Conservation (phyloP, 2,888 invertebrate genomes). For the Rambutsinella grinnellia region DNA sequence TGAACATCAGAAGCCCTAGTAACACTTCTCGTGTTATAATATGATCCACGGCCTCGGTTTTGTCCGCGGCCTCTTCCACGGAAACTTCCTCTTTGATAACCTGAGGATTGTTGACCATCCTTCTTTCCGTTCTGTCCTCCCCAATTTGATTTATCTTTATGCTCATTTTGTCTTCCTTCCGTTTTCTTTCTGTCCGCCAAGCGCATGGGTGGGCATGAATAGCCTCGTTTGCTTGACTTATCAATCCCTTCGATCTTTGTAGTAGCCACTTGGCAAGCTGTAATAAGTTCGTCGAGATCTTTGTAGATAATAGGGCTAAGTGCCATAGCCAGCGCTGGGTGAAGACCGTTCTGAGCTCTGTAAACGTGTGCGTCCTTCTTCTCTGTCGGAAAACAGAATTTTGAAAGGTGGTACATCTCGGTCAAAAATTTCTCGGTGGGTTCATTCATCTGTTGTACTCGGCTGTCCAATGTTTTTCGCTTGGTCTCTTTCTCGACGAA, state of each 20-base stretch:
- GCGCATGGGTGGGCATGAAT: background rate
- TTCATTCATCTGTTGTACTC: background rate
- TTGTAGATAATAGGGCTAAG: background rate
- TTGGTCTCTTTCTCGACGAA: background rate
- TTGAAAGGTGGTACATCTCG: background rate
- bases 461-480: background rate
- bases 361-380: background rate
- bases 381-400: background rate
- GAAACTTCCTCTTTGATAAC: too few species aligned
- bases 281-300: background rate
- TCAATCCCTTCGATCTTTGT: background rate
- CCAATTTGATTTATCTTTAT: too few species aligned
- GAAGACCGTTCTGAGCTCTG: background rate
- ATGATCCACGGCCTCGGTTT: too few species aligned
- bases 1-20: too few species aligned
- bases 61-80: too few species aligned
- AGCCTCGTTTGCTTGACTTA: background rate
- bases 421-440: background rate
- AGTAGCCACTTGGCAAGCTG: background rate
- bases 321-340: background rate
- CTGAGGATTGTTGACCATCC: too few species aligned
- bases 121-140: too few species aligned
- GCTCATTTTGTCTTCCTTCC: too few species aligned
- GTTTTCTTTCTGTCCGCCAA: background rate
- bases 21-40: too few species aligned